Conservation (phyloP, 2,797 vertebrate genomes). For the Chiloscyllium punctatum region DNA sequence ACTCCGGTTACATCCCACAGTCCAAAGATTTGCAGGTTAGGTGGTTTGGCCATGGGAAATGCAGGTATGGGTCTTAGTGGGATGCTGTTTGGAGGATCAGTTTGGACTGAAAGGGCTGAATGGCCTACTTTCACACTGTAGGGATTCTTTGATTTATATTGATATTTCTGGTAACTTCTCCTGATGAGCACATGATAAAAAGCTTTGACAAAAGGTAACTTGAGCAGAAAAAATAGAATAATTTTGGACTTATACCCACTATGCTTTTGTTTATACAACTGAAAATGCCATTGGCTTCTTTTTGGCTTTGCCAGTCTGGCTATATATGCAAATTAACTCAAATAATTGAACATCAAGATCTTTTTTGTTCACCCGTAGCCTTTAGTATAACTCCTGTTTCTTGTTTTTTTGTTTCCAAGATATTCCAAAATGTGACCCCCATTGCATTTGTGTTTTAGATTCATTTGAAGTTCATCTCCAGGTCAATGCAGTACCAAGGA, state of each 20-base stretch:
- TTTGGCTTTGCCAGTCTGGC: not conserved
- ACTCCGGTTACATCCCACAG: too few relatives aligned
- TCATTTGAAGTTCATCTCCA: not conserved
- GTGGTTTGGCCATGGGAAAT: too few relatives aligned
- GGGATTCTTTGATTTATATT: too few relatives aligned
- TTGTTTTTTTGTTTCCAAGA: not conserved
- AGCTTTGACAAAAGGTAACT: not conserved
- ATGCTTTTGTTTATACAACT: not conserved
- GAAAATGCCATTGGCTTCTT: not conserved
- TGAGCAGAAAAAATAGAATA: not conserved
- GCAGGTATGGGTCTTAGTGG: too few relatives aligned
- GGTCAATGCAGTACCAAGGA: not conserved
- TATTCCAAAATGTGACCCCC: not conserved
- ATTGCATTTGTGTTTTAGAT: not conserved
- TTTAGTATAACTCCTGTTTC: not conserved
- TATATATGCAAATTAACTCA: not conserved
- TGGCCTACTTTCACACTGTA: too few relatives aligned
- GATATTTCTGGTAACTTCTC: too few relatives aligned
- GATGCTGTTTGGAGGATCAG: too few relatives aligned
- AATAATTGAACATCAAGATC: not conserved
- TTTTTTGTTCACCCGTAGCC: not conserved
- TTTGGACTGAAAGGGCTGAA: too few relatives aligned
- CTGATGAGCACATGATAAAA: too few relatives aligned
- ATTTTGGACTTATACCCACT: not conserved
- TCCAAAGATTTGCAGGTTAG: too few relatives aligned